Conservation (phyloP, 2,113 vertebrate genomes). For the Copsychus sechellarum region DNA sequence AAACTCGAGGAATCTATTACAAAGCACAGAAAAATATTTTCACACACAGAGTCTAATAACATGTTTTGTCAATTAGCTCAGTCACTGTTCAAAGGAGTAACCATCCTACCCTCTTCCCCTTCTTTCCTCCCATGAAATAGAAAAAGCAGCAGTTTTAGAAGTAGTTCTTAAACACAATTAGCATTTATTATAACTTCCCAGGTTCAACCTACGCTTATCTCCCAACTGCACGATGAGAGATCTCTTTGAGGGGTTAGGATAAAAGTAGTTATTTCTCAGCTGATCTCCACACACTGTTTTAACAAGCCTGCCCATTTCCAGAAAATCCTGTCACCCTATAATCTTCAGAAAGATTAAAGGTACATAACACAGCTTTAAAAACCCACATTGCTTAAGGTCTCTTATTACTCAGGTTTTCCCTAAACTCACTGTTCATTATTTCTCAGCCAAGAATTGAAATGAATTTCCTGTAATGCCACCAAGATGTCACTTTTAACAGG, state of each 20-base stretch:
- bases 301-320: slow-evolving; percentile 55
- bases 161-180: slow-evolving; percentile 60
- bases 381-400: slow-evolving; percentile 39
- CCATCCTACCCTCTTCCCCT: slow-evolving; percentile 50
- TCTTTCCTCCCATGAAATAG: slow-evolving; percentile 46
- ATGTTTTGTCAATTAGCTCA: slow-evolving; percentile 66
- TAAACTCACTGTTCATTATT: slow-evolving; percentile 31
- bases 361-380: slow-evolving; percentile 20
- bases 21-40: slow-evolving; percentile 11
- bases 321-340: slow-evolving; percentile 38
- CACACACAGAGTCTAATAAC: slow-evolving; percentile 26
- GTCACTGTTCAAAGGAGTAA: slow-evolving; percentile 44
- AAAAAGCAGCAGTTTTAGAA: slow-evolving; percentile 61
- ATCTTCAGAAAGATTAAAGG: slow-evolving; percentile 59
- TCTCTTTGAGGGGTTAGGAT: slow-evolving; percentile 68
- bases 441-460: neutral
- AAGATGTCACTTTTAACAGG: slow-evolving; percentile 8
- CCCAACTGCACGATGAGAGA: slow-evolving; percentile 58
- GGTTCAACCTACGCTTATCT: slow-evolving; percentile 73
- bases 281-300: slow-evolving; percentile 63
- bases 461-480: slow-evolving; percentile 34
- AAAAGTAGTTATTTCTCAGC: slow-evolving; percentile 68
- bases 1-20: slow-evolving; percentile 22
- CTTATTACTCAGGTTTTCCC: slow-evolving; percentile 55
- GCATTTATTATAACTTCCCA: slow-evolving; percentile 71